Base-by-base conservation (phyloP, 2,888 invertebrate species). In the Adineta ricciae region DNA sequence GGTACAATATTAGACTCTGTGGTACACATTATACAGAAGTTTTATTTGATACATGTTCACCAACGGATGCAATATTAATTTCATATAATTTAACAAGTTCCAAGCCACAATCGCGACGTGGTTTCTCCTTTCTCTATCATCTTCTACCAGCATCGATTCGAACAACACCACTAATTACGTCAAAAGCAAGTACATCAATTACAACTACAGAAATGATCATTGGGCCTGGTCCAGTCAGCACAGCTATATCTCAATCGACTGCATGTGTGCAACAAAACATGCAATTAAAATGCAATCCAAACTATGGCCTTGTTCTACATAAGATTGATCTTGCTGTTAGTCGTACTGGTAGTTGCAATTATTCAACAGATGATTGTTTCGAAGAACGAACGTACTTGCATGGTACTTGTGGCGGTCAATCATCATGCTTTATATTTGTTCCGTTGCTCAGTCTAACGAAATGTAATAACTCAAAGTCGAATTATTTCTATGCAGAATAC, bases 331-430 rank as follows among this genome's bases (percentile, higher is more conserved):
- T 56, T 64, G 24, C 56, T 27, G 8, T 32, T 46, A 46, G 46
- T 46, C 46, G 46, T 8, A 46, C 46, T 8, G 46, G 46, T 46
- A 46, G 32, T 41, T 56, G 38, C 2, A 84, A 84, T 38, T 49
- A 38, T 83, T 78, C 83, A 24, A 32, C 64, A 27, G 83, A 83
- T 52, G 85, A 85, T 56, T 85, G 85, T 54, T 49, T 72, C 3
- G 83, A 85, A 56, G 83, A 83, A 38, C 83, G 83, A 5, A 78
- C 72, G 46, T 82, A 78, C 41, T 73, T 85, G 7, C 73, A 83
- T 21, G 83, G 73, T 27, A 83, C 50, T 32, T 85, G 85, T 56
- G 52, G 83, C 73, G 85, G 85, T 41, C 50, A 84, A 83, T 36
- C 49, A 73, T 32, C 73, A 4, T 85, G 85, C 27, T 73, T 50